Evolutionary conservation across 2,888 invertebrate genomes (phyloP).

Genomic region (Nomada goodeniana): DNA sequence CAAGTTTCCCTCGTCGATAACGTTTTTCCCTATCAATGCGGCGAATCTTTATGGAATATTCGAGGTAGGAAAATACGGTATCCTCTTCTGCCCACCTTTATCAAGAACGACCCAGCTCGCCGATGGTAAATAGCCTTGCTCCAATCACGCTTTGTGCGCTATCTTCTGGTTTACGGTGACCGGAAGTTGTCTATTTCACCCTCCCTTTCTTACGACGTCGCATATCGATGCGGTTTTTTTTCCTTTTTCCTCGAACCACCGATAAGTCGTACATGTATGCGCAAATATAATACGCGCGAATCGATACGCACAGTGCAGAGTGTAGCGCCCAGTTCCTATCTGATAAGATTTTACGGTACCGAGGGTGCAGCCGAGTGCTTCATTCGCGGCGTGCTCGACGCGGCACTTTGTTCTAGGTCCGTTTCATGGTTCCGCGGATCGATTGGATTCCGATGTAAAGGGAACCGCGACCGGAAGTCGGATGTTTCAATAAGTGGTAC

Average conservation of each 20-base stretch:
- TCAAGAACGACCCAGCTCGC: too few species aligned
- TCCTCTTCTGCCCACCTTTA: background rate
- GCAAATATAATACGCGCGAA: too few species aligned
- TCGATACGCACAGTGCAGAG: background rate
- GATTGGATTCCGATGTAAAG: constrained; percentile 19
- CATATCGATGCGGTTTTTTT: constrained; percentile 17
- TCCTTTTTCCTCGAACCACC: background rate
- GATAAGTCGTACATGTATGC: background rate
- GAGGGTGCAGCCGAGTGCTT: constrained; percentile 13
- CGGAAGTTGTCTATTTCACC: constrained; percentile 17
- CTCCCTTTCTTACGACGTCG: constrained; percentile 17
- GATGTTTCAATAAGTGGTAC: constrained; percentile 14
- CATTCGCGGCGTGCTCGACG: constrained; percentile 26
- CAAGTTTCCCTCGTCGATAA: constrained; percentile 2
- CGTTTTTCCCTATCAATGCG: background rate
- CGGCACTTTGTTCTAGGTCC: constrained; percentile 31
- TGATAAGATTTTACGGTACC: constrained; percentile 44
- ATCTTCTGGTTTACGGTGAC: constrained; percentile 65
- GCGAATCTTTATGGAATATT: constrained; percentile 7
- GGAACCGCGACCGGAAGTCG: constrained; percentile 17
- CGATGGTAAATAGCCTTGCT: constrained; percentile 51
- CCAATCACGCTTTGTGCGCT: constrained; percentile 64
- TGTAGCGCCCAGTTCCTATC: background rate
- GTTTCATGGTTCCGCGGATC: constrained; percentile 7
- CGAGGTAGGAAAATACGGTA: constrained; percentile 1